phyloP scores from a whole-genome alignment of 2,888 invertebrate species.

The Zelleria hepariella region DNA sequence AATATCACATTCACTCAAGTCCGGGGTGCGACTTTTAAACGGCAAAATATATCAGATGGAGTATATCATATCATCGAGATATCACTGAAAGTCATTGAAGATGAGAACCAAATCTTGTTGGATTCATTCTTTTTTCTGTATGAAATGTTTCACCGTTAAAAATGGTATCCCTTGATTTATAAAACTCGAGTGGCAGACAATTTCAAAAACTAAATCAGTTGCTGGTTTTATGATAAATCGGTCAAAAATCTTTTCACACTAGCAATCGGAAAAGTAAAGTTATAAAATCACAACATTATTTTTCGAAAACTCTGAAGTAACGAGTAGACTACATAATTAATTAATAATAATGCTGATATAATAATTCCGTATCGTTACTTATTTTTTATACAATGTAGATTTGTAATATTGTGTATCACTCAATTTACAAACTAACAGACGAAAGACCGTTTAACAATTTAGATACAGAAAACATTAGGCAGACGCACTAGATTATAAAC shows the following conservation, averaged over 20 bases:
- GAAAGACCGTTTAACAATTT: neutral
- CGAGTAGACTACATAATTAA: neutral
- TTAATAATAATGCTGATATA: neutral
- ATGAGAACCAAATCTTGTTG: too few relatives aligned
- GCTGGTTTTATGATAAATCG: neutral
- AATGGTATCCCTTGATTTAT: too few relatives aligned
- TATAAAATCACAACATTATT: constrained; percentile 35
- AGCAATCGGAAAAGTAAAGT: constrained; percentile 47
- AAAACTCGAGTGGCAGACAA: neutral
- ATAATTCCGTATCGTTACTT: neutral
- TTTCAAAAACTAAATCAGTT: too few relatives aligned
- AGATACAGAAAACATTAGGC: neutral
- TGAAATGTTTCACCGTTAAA: too few relatives aligned
- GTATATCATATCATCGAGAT: too few relatives aligned
- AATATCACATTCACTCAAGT: neutral
- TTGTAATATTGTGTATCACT: neutral
- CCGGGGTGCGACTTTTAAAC: too few relatives aligned
- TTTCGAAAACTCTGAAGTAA: constrained; percentile 1
- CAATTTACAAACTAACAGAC: neutral
- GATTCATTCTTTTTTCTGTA: too few relatives aligned
- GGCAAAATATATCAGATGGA: too few relatives aligned
- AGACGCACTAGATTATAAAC: neutral
- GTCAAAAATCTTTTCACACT: constrained; percentile 18
- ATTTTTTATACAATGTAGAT: neutral
- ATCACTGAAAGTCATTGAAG: too few relatives aligned